phyloP scores from a whole-genome alignment of 2,888 invertebrate genomes.

The Nemurella pictetii region DNA sequence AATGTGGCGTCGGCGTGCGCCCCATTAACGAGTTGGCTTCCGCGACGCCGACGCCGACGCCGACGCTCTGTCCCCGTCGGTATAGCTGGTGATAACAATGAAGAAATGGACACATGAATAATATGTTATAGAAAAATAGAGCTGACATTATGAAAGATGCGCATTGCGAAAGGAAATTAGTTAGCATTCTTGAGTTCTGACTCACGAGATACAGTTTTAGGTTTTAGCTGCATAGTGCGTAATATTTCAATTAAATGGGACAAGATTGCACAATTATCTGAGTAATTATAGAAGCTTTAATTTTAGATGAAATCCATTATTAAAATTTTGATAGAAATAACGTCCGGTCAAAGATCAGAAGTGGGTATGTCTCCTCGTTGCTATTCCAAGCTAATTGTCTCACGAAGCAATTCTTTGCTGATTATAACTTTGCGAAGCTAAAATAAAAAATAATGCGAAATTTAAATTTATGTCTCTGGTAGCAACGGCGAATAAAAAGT shows the following conservation, averaged over 20 bases:
- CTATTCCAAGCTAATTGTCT: neutral
- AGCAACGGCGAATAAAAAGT: neutral
- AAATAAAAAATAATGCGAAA: conserved; percentile 11
- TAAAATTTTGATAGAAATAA: neutral
- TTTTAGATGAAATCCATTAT: neutral
- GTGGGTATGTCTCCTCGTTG: neutral
- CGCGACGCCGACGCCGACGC: neutral
- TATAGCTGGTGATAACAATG: neutral
- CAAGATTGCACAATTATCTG: neutral
- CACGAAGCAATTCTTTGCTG: neutral
- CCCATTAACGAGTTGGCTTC: conserved; percentile 11
- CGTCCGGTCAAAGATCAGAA: no score
- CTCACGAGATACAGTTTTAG: neutral
- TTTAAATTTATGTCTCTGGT: conserved; percentile 8
- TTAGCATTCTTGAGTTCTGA: neutral
- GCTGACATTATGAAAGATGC: neutral
- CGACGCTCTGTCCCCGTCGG: neutral
- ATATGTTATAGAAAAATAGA: conserved; percentile 1
- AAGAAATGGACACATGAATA: neutral
- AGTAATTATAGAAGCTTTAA: neutral
- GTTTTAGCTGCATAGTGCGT: neutral
- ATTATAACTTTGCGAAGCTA: neutral
- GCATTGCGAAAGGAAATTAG: neutral
- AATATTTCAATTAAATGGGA: neutral
- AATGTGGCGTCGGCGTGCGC: conserved; percentile 33